Evolutionary conservation across 2,797 vertebrate genomes (phyloP).

Genomic region (Dromococcyx pavoninus): DNA sequence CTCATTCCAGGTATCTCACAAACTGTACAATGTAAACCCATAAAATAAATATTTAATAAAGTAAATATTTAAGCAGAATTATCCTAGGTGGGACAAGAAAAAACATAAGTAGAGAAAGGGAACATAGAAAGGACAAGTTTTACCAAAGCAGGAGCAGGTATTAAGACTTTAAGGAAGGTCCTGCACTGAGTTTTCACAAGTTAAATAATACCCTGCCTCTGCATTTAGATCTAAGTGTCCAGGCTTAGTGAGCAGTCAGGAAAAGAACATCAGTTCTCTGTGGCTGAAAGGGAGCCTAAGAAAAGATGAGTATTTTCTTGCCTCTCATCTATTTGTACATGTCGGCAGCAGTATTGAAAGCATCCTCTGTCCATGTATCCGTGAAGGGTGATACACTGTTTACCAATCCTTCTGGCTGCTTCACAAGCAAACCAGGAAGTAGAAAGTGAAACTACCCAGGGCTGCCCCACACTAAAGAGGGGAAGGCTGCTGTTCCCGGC

Average conservation of each 20-base stretch:
- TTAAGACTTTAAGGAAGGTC: neutral
- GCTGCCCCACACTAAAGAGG: neutral
- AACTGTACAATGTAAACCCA: neutral
- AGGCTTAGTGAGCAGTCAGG: neutral
- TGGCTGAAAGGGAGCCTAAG: neutral
- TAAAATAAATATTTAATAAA: neutral
- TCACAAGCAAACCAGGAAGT: neutral
- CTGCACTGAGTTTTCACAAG: neutral
- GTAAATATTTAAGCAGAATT: neutral
- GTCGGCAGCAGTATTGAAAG: neutral
- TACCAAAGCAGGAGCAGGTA: neutral
- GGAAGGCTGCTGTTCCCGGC: neutral
- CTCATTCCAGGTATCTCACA: neutral
- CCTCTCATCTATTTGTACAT: neutral
- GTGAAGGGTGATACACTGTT: accelerated
- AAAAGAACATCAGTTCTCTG: neutral
- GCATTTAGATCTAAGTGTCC: neutral
- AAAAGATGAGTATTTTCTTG: neutral
- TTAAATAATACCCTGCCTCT: neutral
- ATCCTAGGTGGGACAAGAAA: neutral
- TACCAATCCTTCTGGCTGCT: neutral
- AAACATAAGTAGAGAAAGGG: neutral
- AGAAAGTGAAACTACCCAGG: neutral
- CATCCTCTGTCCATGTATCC: neutral
- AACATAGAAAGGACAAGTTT: neutral